phyloP scores from a whole-genome alignment of 2,113 vertebrate genomes.

The Anguilla japonica region DNA sequence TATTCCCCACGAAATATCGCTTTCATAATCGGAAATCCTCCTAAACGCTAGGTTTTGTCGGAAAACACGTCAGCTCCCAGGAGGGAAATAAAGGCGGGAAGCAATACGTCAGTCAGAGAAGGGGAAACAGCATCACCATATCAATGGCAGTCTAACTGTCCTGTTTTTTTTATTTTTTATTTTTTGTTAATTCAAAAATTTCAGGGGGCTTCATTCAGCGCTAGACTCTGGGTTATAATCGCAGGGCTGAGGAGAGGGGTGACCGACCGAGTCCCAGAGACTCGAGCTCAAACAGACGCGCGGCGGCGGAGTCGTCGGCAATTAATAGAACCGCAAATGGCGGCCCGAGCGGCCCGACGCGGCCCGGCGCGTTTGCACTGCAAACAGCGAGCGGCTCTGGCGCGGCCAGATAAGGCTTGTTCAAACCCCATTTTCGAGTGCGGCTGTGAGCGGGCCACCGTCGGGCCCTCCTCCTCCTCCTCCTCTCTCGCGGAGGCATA shows the following conservation, averaged over 20 bases:
- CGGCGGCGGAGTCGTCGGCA: constrained; percentile 34
- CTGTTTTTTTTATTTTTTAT: neutral
- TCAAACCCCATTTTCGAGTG: constrained; percentile 52
- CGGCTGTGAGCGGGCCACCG: constrained; percentile 36
- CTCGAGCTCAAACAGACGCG: constrained; percentile 50
- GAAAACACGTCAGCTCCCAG: neutral
- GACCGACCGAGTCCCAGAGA: constrained; percentile 46
- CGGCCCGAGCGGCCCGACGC: constrained; percentile 35
- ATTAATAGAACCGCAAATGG: constrained; percentile 48
- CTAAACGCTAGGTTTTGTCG: neutral
- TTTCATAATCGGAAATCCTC: neutral
- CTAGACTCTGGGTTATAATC: constrained; percentile 47
- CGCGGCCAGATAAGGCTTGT: constrained; percentile 52
- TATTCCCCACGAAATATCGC: neutral
- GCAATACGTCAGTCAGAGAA: neutral
- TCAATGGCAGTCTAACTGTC: constrained; percentile 19
- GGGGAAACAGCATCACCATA: constrained; percentile 13
- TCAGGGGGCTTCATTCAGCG: constrained; percentile 47
- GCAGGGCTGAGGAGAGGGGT: constrained; percentile 39
- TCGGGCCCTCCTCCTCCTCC: neutral
- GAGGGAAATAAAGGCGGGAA: neutral
- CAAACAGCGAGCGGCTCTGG: constrained; percentile 49
- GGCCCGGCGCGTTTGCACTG: constrained; percentile 51
- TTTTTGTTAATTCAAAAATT: constrained; percentile 34
- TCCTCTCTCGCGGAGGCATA: constrained; percentile 30